These are phyloP conservation scores for Chymomyza amoena DNA, from an alignment of 2,888 invertebrate species.

Conservation along the genomic window DNA sequence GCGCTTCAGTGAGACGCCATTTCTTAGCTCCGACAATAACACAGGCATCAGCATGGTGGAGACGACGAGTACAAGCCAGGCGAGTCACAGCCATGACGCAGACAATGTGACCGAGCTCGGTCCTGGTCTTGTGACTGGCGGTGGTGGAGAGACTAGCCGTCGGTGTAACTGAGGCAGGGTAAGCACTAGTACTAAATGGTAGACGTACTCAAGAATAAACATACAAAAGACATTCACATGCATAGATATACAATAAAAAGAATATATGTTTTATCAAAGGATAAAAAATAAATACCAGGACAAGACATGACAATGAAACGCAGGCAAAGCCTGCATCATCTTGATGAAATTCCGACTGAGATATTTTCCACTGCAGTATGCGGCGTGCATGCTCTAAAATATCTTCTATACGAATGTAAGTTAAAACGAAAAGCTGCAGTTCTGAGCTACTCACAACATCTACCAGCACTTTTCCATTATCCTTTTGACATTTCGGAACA, in stretches of 20 bases:
- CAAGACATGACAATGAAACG: background rate
- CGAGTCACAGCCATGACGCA: constrained; percentile 40
- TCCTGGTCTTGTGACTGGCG: constrained; percentile 8
- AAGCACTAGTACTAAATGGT: constrained; percentile 35
- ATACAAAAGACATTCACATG: background rate
- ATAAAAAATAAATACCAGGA: background rate
- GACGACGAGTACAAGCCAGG: constrained; percentile 49
- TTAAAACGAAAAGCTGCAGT: background rate
- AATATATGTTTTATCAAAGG: background rate
- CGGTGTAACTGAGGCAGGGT: constrained; percentile 74
- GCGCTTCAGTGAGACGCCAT: constrained; percentile 76
- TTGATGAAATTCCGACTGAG: background rate
- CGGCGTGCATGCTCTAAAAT: background rate
- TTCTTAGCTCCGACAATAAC: constrained; percentile 76
- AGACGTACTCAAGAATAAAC: background rate
- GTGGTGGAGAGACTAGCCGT: constrained; percentile 28
- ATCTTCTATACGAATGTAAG: background rate
- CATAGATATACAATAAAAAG: background rate
- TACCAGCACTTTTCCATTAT: background rate
- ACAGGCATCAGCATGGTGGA: constrained; percentile 74
- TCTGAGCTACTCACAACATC: no score
- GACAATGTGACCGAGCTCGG: constrained; percentile 41
- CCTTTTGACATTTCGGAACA: background rate
- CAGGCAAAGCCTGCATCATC: background rate
- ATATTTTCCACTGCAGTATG: background rate